Evolutionary conservation across 2,797 vertebrate genomes (phyloP), one percentile per base, ranked within the genome.

Genomic region (Streptopelia turtur): DNA sequence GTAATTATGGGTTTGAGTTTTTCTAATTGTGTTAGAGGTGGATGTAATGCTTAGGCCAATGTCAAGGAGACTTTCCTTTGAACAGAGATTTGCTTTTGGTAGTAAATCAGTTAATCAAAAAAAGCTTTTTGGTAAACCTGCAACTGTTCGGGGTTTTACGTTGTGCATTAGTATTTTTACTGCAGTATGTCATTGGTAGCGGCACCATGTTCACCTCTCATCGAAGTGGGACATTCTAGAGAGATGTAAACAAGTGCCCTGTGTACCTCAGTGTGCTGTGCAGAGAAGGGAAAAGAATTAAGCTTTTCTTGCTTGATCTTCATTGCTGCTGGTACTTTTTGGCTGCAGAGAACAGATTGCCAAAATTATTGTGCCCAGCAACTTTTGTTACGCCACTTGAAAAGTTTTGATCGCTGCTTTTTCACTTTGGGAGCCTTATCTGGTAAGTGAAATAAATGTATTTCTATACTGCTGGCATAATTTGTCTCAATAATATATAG

Each of bases 151-250:
- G 47, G 14, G 3, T 15, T 72, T 60, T 45, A 13, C 4, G 27
- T 35, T 28, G 52, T 57, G 50, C 22, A 65, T 43, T 16, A 35
- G 16, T 61, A 2, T 71, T 88, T 81, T 43, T 49, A 14, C 21
- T 57, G 12, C 61, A 28, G 4, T 22, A 6, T 49, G 30, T 41
- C 37, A 5, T 1, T 64, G 66, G 22, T 24, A 6, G 45, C 10
- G 16, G 6, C 6, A 4, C 12, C 1, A 0, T 20, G 21, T 47
- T 76, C 31, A 1, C 57, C 15, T 81, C 17, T n/a, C 31, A 37
- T 80, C 61, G 37, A 66, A 89, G 50, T 0, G 0, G 30, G 18
- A 20, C 0, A 0, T 49, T 22, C 27, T 39, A 35, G 55, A 50
- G 63, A 49, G 18, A 3, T 0, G 0, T 23, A 9, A 1, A 3